phyloP scores from a whole-genome alignment of 2,113 vertebrate species.

The Procavia capensis region DNA sequence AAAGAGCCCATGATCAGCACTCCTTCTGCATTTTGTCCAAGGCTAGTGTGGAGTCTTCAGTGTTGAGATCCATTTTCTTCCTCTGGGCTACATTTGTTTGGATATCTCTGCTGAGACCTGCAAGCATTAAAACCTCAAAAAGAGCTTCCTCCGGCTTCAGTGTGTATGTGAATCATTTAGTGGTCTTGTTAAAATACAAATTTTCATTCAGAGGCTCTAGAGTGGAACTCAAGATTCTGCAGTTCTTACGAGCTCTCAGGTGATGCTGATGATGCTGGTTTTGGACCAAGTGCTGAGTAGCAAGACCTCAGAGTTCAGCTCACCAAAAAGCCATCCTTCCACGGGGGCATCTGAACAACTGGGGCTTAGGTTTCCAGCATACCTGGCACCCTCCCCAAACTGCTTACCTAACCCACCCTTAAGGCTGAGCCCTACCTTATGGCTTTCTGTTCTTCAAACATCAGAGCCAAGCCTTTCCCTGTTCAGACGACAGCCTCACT shows the following conservation, averaged over 20 bases:
- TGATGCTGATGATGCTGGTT: neutral
- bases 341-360: neutral
- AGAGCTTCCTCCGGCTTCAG: neutral
- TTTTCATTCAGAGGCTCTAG: neutral
- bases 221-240: neutral
- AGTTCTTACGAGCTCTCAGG: neutral
- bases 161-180: neutral
- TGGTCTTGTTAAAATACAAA: neutral
- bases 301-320: neutral
- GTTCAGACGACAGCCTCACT: neutral
- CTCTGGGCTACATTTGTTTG: neutral
- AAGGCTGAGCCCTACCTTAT: neutral
- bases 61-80: neutral
- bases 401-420: neutral
- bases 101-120: neutral
- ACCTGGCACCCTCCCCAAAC: neutral
- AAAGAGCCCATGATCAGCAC: neutral
- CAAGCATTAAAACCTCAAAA: neutral
- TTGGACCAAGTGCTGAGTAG: neutral
- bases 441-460: neutral
- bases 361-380: no score
- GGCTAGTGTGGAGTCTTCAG: neutral
- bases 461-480: neutral
- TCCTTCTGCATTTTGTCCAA: neutral
- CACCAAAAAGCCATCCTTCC: neutral